Conservation (phyloP, 2,113 vertebrate genomes). For the Emydura subglobosa region DNA sequence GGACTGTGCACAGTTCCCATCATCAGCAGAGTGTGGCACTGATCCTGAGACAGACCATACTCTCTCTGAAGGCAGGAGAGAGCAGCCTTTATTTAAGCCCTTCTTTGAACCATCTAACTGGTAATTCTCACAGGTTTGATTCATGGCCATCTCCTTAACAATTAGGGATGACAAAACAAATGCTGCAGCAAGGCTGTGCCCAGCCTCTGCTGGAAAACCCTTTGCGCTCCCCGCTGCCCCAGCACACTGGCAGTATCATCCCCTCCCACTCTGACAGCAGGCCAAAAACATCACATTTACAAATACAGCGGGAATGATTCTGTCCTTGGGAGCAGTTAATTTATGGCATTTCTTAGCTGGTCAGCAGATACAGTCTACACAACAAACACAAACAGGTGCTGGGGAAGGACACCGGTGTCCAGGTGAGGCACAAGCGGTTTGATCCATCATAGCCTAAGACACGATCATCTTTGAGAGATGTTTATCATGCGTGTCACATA, state of each 20-base stretch:
- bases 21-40: no score
- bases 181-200: not conserved
- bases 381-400: not conserved
- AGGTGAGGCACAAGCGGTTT: not conserved
- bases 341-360: not conserved
- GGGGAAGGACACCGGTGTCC: not conserved
- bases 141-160: not conserved
- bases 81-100: not conserved
- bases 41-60: no score
- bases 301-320: not conserved
- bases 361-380: not conserved
- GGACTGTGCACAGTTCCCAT: not conserved
- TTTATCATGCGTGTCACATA: not conserved
- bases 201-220: not conserved
- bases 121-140: not conserved
- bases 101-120: not conserved
- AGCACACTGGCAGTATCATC: not conserved
- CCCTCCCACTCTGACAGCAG: not conserved
- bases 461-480: not conserved
- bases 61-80: no score
- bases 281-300: not conserved
- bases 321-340: not conserved
- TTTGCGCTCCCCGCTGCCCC: conserved; percentile 12
- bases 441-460: not conserved
- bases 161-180: not conserved